These are phyloP conservation scores for Coenobita brevimanus DNA, from an alignment of 1,140 invertebrate genomes.

Conservation along the genomic window DNA sequence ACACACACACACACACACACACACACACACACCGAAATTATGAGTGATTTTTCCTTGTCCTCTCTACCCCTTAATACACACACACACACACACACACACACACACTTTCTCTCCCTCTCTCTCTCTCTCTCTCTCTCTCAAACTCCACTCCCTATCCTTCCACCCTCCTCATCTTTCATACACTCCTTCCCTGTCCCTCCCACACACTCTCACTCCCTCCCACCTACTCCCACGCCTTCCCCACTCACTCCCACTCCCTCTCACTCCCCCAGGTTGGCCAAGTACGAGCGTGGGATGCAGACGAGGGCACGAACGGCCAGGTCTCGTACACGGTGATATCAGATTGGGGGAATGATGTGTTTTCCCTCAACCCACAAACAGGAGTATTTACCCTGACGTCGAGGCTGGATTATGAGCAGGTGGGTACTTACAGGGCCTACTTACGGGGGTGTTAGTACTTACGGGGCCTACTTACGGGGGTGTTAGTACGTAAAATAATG, in stretches of 20 bases:
- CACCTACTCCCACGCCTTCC: not conserved
- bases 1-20: no score
- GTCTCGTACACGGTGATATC: conserved; percentile 90
- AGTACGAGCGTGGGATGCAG: conserved; percentile 87
- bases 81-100: not conserved
- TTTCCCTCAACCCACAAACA: conserved; percentile 91
- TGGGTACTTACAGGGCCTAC: conserved; percentile 73
- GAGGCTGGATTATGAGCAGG: conserved; percentile 93
- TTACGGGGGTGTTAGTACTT: no score
- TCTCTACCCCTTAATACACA: no score
- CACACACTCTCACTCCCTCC: not conserved
- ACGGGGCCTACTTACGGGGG: no score
- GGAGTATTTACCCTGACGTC: conserved; percentile 92
- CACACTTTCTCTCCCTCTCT: not conserved
- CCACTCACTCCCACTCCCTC: not conserved
- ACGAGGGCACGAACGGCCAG: conserved; percentile 85
- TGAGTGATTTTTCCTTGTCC: no score
- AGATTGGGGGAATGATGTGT: conserved; percentile 95
- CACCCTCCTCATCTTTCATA: not conserved
- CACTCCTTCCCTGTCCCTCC: not conserved
- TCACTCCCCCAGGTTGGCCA: conserved; percentile 80
- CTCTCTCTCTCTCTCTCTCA: not conserved
- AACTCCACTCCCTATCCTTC: not conserved
- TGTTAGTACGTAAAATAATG: no score
- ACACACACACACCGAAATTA: not conserved